A percentile compares a stretch with the other conserved stretches of the same genome.
Conservation (phyloP, 1,140 invertebrate species). For the Venturia canescens region DNA sequence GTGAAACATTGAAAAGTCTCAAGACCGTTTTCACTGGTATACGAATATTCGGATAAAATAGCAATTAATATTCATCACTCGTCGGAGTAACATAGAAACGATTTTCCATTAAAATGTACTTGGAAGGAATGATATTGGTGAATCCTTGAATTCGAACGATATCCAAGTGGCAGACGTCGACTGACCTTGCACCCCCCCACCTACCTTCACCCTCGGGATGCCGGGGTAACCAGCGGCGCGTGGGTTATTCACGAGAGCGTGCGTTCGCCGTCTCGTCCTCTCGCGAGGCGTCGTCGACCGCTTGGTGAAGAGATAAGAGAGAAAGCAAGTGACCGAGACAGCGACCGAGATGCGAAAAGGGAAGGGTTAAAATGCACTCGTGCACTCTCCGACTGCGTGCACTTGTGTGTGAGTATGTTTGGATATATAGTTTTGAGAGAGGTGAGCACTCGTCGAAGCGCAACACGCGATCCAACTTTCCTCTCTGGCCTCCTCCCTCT, state of each 20-base stretch:
- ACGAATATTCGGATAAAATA: no score
- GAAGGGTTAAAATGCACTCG: conserved; percentile 51
- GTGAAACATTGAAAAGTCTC: no score
- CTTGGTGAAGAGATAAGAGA: conserved; percentile 37
- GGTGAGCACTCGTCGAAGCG: conserved; percentile 23
- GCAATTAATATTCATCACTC: no score
- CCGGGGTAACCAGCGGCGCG: conserved; percentile 56
- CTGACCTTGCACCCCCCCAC: conserved; percentile 61
- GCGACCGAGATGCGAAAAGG: not conserved
- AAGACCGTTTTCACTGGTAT: no score
- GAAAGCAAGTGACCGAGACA: conserved; percentile 26
- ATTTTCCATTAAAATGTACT: not conserved
- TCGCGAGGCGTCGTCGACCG: conserved; percentile 27
- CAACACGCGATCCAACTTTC: conserved; percentile 20
- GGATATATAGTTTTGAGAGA: not conserved
- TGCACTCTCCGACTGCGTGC: conserved; percentile 45
- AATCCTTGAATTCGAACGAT: conserved; percentile 36
- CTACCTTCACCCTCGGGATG: conserved; percentile 18
- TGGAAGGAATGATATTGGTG: not conserved
- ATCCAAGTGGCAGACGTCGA: conserved; percentile 57
- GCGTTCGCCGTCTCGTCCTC: conserved; percentile 29
- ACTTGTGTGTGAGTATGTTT: not conserved
- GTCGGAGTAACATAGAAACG: no score
- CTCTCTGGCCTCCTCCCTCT: conserved; percentile 21
- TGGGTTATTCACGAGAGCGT: conserved; percentile 58